phyloP scores from a whole-genome alignment of 2,113 vertebrate genomes.

The Lophius piscatorius region DNA sequence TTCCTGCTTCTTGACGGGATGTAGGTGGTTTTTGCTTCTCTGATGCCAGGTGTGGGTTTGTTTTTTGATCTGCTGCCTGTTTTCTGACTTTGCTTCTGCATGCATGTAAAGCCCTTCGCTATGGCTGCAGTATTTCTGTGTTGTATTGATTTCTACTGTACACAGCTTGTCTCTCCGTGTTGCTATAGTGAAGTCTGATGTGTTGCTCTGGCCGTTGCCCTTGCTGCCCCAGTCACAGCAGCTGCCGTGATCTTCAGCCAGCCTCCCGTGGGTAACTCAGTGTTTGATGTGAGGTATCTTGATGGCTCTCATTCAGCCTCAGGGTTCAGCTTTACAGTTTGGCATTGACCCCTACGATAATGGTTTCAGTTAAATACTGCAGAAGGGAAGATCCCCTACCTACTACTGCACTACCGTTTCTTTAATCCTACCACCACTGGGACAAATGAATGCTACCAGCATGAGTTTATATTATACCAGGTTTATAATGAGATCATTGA shows the following conservation, averaged over 20 bases:
- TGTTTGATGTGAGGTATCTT: constrained; percentile 53
- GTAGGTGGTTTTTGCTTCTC: not conserved
- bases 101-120: constrained; percentile 1
- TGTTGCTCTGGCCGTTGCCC: constrained; percentile 21
- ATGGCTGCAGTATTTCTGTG: constrained; percentile 23
- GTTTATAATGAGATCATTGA: no score
- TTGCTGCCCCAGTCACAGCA: constrained; percentile 35
- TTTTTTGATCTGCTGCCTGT: not conserved
- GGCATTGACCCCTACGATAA: constrained; percentile 21
- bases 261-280: constrained; percentile 19
- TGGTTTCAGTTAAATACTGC: constrained; percentile 22
- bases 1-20: constrained; percentile 5
- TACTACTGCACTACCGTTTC: not conserved
- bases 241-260: constrained; percentile 35
- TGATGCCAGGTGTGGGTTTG: constrained; percentile 2
- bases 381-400: not conserved
- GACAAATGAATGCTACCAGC: no score
- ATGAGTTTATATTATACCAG: no score
- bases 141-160: constrained; percentile 43
- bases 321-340: constrained; percentile 20
- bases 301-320: constrained; percentile 45
- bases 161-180: constrained; percentile 12
- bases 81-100: constrained; percentile 4
- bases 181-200: constrained; percentile 17
- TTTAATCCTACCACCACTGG: not conserved